Base-by-base conservation (phyloP, 1,140 invertebrate genomes). In the Lordiphosa stackelbergi region DNA sequence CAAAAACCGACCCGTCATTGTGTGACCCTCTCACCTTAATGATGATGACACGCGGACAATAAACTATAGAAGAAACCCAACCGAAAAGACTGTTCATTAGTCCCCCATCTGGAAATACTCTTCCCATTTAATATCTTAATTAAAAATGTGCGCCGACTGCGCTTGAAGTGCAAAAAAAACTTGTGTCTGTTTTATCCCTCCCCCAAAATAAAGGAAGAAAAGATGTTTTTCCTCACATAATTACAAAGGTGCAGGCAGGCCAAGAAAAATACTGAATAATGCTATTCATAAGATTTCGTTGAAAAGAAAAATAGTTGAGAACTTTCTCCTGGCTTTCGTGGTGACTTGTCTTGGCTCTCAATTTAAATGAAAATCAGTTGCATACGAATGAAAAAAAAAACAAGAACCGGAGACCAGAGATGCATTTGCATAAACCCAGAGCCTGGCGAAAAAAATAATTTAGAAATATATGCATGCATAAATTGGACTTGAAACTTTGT, bases 301-400 rank as follows among this genome's bases (percentile, higher is more conserved):
- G 51, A 60, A 53, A 60, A 16, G 19, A 69, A 52, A 65, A 65
- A 55, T 60, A 52, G 51, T 69, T 65, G 43, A 48, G 48, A 66
- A 66, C 59, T 66, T 66, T 63, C 59, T 57, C 13, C 34, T 43
- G 56, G 31, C 48, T 53, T 53, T 42, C 48, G 24, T 55, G 24
- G 38, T 42, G 47, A 36, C 38, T 38, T 49, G 55, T 48, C 61
- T 53, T 53, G 31, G 37, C 61, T 54, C 56, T 69, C 61, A 68
- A 69, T 69, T 69, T 65, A 69, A 69, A 69, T 65, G 62, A 69
- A 65, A 69, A 69, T 69, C 66, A 69, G 61, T 69, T 69, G 61
- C 66, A 65, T 60, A 60, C 35, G 35, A n/a, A 36, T 3, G 34
- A 65, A 59, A 65, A 55, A 69, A 54, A 60, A 46, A 51, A 65